Percentiles rank a stretch among this genome's conserved stretches.
Evolutionary conservation across 2,888 invertebrate species (phyloP).

Genomic region (Gymnosoma rotundatum): DNA sequence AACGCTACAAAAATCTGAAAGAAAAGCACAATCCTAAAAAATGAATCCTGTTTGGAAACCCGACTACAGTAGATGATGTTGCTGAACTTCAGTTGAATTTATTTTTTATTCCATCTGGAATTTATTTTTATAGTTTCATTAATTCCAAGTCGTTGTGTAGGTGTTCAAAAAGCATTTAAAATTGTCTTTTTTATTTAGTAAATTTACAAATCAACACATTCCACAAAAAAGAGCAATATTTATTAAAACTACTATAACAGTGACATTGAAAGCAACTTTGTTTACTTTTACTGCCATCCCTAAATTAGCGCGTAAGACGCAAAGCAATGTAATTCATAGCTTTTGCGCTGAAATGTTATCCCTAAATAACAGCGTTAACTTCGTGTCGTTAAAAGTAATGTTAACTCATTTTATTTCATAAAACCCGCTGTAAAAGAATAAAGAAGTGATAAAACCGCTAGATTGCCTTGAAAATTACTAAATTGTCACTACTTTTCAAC

Average conservation of each 20-base stretch:
- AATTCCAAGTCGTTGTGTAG: constrained; percentile 65
- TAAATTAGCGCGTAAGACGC: too few species aligned
- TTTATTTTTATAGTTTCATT: constrained; percentile 66
- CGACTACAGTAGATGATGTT: constrained; percentile 45
- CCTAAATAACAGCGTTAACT: too few species aligned
- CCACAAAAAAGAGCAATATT: constrained; percentile 21
- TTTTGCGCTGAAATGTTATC: too few species aligned
- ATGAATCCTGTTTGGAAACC: constrained; percentile 21
- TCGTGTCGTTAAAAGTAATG: too few species aligned
- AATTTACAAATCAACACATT: constrained; percentile 69
- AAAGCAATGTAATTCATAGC: too few species aligned
- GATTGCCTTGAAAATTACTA: too few species aligned
- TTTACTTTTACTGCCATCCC: not conserved
- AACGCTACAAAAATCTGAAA: constrained; percentile 6
- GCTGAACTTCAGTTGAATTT: constrained; percentile 44
- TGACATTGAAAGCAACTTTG: constrained; percentile 33
- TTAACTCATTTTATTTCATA: too few species aligned
- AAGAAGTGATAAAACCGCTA: too few species aligned
- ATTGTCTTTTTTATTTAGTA: constrained; percentile 66
- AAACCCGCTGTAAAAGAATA: too few species aligned
- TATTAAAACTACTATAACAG: constrained; percentile 40
- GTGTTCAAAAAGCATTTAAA: constrained; percentile 68
- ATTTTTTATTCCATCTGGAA: constrained; percentile 18
- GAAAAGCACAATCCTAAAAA: constrained; percentile 36
- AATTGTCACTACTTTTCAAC: too few species aligned